Evolutionary conservation across 2,888 invertebrate genomes (phyloP), one percentile per base, ranked within the genome.

Genomic region (Standfussiana lucernea): DNA sequence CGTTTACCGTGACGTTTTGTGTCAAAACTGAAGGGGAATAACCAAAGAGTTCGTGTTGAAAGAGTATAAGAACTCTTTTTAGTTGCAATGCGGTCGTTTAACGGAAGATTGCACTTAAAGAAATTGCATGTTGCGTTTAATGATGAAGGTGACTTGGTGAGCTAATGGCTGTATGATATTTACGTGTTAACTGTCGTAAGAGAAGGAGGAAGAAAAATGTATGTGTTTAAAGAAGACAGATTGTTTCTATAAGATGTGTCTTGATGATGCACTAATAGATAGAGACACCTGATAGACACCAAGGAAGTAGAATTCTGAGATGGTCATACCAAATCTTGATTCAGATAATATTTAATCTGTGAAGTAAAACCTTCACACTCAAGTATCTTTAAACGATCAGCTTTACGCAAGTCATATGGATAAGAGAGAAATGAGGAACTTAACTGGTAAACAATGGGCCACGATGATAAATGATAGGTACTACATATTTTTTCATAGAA

Each of bases 1-100:
- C 35, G 59, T 50, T 90, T 89, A 92, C 88, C 89, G 91, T 92
- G 90, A 92, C 88, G 90, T 82, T 56, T 88, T 89, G 87, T 87
- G 84, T 85, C 86, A 89, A 84, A 83, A 88, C 71, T 75, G 79
- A 86, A 75, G 84, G 83, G 81, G 75, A 87, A 80, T 53, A 70
- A 74, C 73, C 86, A 89, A 86, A 88, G 77, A 77, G 77, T 72
- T 80, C 66, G 64, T 86, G 73, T 79, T 74, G 80, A 73, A 88
- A 90, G 74, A 78, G 61, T 62, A 74, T 85, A 79, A 81, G 35
- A 81, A 72, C 74, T 81, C 61, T 65, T 64, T 79, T 73, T 75
- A 77, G 72, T 72, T 70, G 66, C 42, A 77, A 81, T 32, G 72
- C 40, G 74, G 78, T 68, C 69, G 59, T 72, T 61, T 64, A 72